Conservation (phyloP, 2,797 vertebrate species). For the Oophaga sylvatica region DNA sequence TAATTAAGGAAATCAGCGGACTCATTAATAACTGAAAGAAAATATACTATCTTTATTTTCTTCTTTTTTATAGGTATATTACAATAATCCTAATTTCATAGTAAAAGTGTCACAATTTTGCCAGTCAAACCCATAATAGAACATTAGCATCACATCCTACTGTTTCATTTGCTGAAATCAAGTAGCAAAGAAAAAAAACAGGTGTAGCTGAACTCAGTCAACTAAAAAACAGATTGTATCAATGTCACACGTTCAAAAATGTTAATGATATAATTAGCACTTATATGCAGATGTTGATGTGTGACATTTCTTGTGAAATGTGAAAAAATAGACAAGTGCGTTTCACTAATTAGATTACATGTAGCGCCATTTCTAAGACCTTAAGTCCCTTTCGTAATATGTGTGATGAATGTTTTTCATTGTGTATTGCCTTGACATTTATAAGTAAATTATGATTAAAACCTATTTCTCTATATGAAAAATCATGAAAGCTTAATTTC, state of each 20-base stretch:
- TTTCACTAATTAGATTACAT: constrained; percentile 53
- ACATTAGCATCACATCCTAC: constrained; percentile 4
- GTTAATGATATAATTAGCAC: constrained; percentile 57
- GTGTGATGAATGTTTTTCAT: constrained; percentile 11
- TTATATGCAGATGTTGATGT: constrained; percentile 50
- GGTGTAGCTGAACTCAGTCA: constrained; percentile 19
- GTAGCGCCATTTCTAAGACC: constrained; percentile 22
- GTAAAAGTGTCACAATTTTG: neutral
- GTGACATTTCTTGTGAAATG: constrained; percentile 55
- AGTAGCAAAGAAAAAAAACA: constrained; percentile 6
- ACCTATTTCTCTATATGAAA: neutral
- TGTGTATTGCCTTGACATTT: constrained; percentile 39
- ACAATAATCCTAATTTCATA: neutral
- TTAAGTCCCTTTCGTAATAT: constrained; percentile 21
- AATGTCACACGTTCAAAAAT: constrained; percentile 56
- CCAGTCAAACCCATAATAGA: neutral
- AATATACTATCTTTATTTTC: neutral
- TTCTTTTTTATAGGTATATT: neutral
- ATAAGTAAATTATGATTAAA: neutral
- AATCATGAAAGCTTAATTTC: neutral
- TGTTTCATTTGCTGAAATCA: constrained; percentile 8
- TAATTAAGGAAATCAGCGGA: neutral
- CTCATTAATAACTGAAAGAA: neutral
- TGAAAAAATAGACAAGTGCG: constrained; percentile 29
- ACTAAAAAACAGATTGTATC: constrained; percentile 44